phyloP scores from a whole-genome alignment of 1,140 invertebrate genomes.

The Neotoxoptera formosana region DNA sequence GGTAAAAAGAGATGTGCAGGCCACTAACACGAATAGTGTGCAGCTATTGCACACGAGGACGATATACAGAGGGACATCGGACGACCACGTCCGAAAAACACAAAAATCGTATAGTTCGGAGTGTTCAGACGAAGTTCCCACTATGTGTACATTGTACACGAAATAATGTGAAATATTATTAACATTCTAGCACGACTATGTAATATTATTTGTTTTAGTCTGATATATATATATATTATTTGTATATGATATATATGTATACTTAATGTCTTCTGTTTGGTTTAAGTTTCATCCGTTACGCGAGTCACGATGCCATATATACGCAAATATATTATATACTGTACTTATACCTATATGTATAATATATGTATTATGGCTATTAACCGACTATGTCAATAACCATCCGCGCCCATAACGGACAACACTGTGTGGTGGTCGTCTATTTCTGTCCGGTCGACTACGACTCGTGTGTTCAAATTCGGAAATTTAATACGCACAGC shows the following conservation, averaged over 20 bases:
- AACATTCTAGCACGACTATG: background rate
- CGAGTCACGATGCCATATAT: background rate
- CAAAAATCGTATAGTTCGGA: background rate
- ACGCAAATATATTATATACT: background rate
- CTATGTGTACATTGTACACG: background rate
- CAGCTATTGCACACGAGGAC: background rate
- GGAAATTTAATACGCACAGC: background rate
- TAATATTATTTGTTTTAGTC: background rate
- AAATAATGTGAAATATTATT: background rate
- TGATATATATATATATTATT: no score
- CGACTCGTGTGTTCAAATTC: background rate
- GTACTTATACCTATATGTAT: background rate
- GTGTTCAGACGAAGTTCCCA: background rate
- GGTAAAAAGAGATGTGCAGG: background rate
- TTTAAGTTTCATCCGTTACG: slow-evolving; percentile 9
- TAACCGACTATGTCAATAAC: background rate
- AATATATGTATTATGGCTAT: background rate
- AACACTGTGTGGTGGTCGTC: background rate
- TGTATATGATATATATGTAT: no score
- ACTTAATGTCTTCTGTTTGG: background rate
- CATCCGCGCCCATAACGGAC: background rate
- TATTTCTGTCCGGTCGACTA: background rate
- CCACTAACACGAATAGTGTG: background rate
- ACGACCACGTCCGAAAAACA: background rate
- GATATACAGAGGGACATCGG: background rate